These are phyloP conservation scores for Elachura formosa DNA, from an alignment of 2,113 vertebrate species.

Conservation along the genomic window DNA sequence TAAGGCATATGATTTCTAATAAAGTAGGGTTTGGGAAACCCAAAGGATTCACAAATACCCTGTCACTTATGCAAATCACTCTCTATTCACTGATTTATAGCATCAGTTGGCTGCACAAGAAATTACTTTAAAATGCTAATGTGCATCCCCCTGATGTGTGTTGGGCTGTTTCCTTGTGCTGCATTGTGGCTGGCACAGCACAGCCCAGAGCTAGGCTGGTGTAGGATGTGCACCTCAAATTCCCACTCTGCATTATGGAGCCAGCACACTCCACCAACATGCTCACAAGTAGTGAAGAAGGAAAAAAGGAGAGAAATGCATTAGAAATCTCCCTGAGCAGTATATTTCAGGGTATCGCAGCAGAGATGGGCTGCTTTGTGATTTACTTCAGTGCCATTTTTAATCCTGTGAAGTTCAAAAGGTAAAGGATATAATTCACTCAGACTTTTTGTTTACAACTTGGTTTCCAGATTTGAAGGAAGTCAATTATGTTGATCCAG, in stretches of 20 bases:
- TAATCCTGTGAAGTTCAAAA: not conserved
- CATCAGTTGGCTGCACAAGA: not conserved
- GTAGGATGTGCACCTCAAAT: not conserved
- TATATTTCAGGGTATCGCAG: not conserved
- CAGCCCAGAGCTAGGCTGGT: not conserved
- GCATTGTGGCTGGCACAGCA: not conserved
- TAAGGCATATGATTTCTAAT: not conserved
- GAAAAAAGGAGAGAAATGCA: not conserved
- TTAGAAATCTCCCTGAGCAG: not conserved
- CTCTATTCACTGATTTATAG: not conserved
- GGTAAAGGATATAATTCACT: not conserved
- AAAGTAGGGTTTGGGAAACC: not conserved
- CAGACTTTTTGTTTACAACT: not conserved
- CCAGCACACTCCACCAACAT: not conserved
- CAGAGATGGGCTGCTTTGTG: not conserved
- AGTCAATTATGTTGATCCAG: not conserved
- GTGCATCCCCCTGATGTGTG: not conserved
- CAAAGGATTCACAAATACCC: not conserved
- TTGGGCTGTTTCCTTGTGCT: accelerated
- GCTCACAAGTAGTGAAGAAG: accelerated
- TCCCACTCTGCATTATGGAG: accelerated
- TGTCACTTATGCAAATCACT: not conserved
- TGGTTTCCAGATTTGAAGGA: not conserved
- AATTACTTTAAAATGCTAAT: not conserved
- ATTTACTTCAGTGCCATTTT: not conserved